Percentiles rank a stretch among this genome's conserved stretches.
phyloP scores from a whole-genome alignment of 2,113 vertebrate genomes.

The Ceratotherium simum region DNA sequence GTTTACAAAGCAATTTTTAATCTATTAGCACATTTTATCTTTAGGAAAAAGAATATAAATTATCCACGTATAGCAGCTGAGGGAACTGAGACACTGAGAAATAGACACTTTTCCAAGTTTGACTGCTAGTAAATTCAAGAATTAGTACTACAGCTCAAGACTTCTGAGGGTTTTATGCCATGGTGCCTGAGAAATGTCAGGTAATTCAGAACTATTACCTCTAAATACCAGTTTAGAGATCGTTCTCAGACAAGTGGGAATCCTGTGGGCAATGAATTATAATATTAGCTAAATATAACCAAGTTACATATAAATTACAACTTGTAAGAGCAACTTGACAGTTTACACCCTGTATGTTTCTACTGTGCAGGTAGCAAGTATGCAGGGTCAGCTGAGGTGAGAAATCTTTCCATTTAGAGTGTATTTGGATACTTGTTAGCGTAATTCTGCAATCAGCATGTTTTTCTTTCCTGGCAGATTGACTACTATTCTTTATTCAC shows the following conservation, averaged over 20 bases:
- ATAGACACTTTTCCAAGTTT: not conserved
- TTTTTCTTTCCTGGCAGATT: not conserved
- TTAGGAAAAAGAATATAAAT: not conserved
- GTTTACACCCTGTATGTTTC: not conserved
- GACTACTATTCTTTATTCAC: not conserved
- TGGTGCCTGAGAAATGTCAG: not conserved
- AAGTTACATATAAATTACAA: not conserved
- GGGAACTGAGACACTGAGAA: not conserved
- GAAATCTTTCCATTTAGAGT: not conserved
- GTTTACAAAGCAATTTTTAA: not conserved
- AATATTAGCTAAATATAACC: not conserved
- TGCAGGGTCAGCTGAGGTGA: not conserved
- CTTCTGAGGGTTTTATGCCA: not conserved
- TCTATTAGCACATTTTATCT: not conserved
- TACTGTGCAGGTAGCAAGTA: not conserved
- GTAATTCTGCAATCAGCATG: not conserved
- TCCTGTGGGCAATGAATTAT: not conserved
- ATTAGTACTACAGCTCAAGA: not conserved
- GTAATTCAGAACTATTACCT: not conserved
- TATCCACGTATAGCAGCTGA: not conserved
- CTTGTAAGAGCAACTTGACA: not conserved
- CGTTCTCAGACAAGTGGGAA: not conserved
- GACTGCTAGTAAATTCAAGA: not conserved
- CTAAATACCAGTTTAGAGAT: constrained; percentile 17
- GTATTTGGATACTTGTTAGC: not conserved